Evolutionary conservation across 2,113 vertebrate species (phyloP), one percentile per base, ranked within the genome.

Genomic region (Agelaius phoeniceus): DNA sequence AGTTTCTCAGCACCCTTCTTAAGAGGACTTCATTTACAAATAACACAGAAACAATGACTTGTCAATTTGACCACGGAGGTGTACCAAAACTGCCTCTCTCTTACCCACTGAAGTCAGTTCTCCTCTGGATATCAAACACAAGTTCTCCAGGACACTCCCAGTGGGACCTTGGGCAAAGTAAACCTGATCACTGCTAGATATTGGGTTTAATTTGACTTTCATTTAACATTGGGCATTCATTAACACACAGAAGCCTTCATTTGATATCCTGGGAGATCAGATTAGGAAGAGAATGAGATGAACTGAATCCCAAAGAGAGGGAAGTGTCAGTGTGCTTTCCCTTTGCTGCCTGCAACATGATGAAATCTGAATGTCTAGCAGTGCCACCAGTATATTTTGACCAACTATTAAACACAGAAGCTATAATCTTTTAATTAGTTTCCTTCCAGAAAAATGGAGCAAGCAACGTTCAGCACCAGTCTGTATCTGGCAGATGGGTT

Each of bases 401-500:
- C 66, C 51, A 65, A 59, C 46, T 87, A 67, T 33, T 67, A 72
- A 92, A 83, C 84, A 92, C 39, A 54, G 62, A 62, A 89, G 68
- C 61, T 79, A 57, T 74, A 79, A 92, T 76, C 72, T 90, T 94
- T 94, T 91, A 89, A 93, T 95, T 87, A 73, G 57, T 95, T 37
- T 84, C 65, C 80, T 35, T 22, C n/a, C 61, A 97, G 90, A 97
- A 97, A 98, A 57, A 88, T 41, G 55, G 97, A 97, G 37, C 96
- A 97, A n/a, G 96, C 75, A 51, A 89, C 48, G 9, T 96, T 98
- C 76, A 93, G 93, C 89, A 97, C 92, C 82, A 96, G 84, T 27
- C 95, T 97, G 31, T 95, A 95, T 93, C 84, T 98, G 91, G 90
- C 96, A 77, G 95, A 97, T 30, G 93, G 92, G 71, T 86, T 97